These are phyloP conservation scores for Sebastes diploproa DNA, from an alignment of 2,797 vertebrate genomes.

Conservation along the genomic window DNA sequence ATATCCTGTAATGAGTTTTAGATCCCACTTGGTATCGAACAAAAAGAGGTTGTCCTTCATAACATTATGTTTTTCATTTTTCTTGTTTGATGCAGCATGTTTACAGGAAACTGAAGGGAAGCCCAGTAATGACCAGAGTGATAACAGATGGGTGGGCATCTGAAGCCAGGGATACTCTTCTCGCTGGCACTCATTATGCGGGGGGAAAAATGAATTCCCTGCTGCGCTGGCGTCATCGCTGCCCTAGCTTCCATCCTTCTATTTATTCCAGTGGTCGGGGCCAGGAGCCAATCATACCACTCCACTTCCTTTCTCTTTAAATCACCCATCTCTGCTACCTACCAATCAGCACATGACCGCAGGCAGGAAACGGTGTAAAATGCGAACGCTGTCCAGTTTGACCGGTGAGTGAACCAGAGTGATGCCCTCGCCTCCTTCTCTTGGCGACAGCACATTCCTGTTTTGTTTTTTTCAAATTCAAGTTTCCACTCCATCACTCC, in stretches of 20 bases:
- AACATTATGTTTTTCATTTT: background rate
- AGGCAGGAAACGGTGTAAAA: constrained; percentile 22
- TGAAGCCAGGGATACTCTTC: constrained; percentile 55
- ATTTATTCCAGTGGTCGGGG: constrained; percentile 58
- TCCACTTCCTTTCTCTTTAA: constrained; percentile 18
- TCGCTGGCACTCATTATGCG: constrained; percentile 21
- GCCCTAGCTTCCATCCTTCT: constrained; percentile 43
- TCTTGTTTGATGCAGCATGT: constrained; percentile 11
- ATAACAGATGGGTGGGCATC: constrained; percentile 66
- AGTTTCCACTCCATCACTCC: constrained; percentile 17
- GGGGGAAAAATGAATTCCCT: constrained; percentile 47
- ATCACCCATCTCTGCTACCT: background rate
- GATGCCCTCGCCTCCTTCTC: background rate
- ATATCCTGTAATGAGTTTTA: background rate
- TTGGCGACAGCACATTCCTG: background rate
- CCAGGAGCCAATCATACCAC: constrained; percentile 46
- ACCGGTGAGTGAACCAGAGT: constrained; percentile 23
- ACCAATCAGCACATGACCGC: background rate
- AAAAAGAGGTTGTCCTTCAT: background rate
- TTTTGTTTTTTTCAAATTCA: background rate
- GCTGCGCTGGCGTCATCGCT: constrained; percentile 39
- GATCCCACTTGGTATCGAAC: background rate
- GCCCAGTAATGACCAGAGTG: constrained; percentile 26
- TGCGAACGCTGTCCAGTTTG: background rate
- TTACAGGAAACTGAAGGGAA: constrained; percentile 51